A percentile compares a stretch with the other conserved stretches of the same genome.
These are phyloP conservation scores for Cotesia vestalis DNA, from an alignment of 1,140 invertebrate species.

Conservation along the genomic window DNA sequence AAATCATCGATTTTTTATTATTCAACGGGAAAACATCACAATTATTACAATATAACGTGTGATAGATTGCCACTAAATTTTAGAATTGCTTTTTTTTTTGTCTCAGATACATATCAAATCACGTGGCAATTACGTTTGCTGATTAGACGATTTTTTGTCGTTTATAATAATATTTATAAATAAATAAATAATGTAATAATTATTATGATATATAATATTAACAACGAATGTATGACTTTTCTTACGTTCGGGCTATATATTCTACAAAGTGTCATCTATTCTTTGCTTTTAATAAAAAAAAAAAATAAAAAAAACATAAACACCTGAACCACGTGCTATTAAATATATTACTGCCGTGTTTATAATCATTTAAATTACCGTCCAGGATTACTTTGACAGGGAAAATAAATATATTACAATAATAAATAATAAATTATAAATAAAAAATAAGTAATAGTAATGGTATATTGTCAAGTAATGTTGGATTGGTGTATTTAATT, in stretches of 20 bases:
- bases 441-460: no score
- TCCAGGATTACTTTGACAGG: constrained; percentile 1
- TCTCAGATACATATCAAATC: constrained; percentile 22
- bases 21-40: background rate
- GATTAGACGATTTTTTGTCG: no score
- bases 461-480: constrained; percentile 16
- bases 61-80: constrained; percentile 11
- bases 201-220: background rate
- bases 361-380: constrained; percentile 21
- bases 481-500: constrained; percentile 18
- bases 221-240: constrained; percentile 27
- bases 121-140: background rate
- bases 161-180: constrained; percentile 6
- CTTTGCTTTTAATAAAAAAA: background rate
- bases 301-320: constrained; percentile 8
- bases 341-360: constrained; percentile 31
- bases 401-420: background rate
- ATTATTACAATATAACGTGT: background rate
- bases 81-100: constrained; percentile 12
- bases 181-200: background rate
- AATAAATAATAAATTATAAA: constrained; percentile 8
- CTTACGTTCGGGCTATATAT: constrained; percentile 8
- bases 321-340: constrained; percentile 25
- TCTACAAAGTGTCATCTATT: constrained; percentile 3
- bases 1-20: no score